Percentiles rank a stretch among this genome's conserved stretches.
Conservation (phyloP, 1,140 invertebrate species). For the Onthophagus taurus region DNA sequence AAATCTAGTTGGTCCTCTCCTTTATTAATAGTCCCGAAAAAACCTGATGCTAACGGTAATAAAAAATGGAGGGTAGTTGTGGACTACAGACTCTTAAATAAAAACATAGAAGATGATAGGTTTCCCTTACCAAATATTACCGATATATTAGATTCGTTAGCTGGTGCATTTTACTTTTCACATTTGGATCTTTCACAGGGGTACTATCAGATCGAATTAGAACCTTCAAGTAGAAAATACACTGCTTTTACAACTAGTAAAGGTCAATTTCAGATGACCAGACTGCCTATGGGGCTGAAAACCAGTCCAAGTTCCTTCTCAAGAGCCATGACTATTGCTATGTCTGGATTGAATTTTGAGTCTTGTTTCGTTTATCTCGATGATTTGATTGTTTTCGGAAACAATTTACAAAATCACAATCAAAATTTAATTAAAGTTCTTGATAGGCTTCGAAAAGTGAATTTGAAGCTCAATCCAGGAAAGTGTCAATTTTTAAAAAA, state of each 20-base stretch:
- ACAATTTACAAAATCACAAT: constrained; percentile 16
- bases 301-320: constrained; percentile 15
- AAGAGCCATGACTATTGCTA: constrained; percentile 12
- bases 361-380: constrained; percentile 19
- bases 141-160: constrained; percentile 22
- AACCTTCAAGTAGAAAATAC: constrained; percentile 23
- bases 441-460: constrained; percentile 8
- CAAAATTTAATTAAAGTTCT: constrained; percentile 14
- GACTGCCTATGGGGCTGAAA: constrained; percentile 21
- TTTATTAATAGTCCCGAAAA: too few species aligned
- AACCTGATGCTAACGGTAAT: too few species aligned
- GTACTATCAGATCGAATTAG: constrained; percentile 15
- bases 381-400: constrained; percentile 12
- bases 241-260: constrained; percentile 13
- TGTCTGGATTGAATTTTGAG: constrained; percentile 19
- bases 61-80: too few species aligned
- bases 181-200: constrained; percentile 15
- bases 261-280: constrained; percentile 24
- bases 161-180: constrained; percentile 17
- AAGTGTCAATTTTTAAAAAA: constrained; percentile 14
- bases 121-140: constrained; percentile 24
- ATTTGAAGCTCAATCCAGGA: constrained; percentile 15
- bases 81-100: too few species aligned
- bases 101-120: constrained; percentile 20
- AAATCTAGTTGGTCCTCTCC: too few species aligned